These are phyloP conservation scores for Cephonodes hylas DNA, from an alignment of 2,888 invertebrate species.

Conservation along the genomic window DNA sequence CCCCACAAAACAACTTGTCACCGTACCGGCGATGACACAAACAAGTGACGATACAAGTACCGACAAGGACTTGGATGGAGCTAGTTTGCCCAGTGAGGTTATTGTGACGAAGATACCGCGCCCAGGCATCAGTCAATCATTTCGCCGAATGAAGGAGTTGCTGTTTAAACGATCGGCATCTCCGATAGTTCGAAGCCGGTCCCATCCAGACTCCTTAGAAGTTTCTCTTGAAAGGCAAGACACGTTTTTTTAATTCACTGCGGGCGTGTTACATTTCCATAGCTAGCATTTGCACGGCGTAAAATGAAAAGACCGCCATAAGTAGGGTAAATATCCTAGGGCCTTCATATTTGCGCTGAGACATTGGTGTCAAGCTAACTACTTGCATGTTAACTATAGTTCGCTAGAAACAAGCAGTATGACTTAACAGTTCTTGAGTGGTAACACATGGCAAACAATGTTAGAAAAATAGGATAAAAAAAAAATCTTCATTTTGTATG, in stretches of 20 bases:
- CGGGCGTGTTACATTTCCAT: not conserved
- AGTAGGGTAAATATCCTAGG: not conserved
- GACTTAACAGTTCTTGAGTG: too few species aligned
- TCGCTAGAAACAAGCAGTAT: too few species aligned
- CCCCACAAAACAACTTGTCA: not conserved
- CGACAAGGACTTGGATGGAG: constrained; percentile 20
- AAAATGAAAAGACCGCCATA: not conserved
- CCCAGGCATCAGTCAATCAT: constrained; percentile 53
- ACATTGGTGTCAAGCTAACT: not conserved
- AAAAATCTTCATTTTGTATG: not conserved
- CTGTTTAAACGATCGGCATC: constrained; percentile 41
- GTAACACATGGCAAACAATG: not conserved
- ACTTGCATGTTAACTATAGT: not conserved
- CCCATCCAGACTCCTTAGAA: constrained; percentile 44
- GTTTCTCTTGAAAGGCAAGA: constrained; percentile 47
- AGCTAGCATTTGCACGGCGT: not conserved
- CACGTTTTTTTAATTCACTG: not conserved
- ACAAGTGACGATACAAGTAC: constrained; percentile 9
- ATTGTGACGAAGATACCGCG: constrained; percentile 48
- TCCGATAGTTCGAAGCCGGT: constrained; percentile 31
- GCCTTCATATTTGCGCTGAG: not conserved
- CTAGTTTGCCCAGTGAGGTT: constrained; percentile 26
- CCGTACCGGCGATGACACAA: constrained; percentile 7
- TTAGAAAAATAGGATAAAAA: not conserved
- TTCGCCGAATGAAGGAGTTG: constrained; percentile 50